Evolutionary conservation across 2,888 invertebrate species (phyloP).

Genomic region (Hydrotaea cyrtoneurina): DNA sequence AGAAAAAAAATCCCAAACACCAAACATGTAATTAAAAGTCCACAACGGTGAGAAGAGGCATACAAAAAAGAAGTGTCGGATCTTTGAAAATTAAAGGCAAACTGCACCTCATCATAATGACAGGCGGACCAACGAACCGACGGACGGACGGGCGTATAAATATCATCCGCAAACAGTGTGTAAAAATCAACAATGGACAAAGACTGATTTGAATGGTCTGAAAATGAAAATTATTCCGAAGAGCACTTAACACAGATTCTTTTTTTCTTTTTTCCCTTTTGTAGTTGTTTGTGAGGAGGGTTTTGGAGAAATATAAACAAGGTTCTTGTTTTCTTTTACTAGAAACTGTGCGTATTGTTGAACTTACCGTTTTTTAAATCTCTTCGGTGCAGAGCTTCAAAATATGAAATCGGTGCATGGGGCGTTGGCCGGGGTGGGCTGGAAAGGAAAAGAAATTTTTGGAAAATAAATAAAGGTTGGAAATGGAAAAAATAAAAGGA

Average conservation of each 20-base stretch:
- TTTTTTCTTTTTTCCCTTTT: too few relatives aligned
- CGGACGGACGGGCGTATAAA: background rate
- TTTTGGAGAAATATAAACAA: background rate
- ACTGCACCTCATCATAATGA: conserved; percentile 7
- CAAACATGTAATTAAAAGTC: conserved; percentile 59
- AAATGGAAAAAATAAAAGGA: background rate
- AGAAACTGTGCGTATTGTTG: background rate
- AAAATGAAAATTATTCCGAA: background rate
- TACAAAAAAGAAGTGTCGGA: conserved; percentile 14
- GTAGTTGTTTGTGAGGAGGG: background rate
- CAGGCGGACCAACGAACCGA: background rate
- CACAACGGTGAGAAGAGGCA: conserved; percentile 11
- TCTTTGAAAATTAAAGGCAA: conserved; percentile 25
- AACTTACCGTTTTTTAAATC: conserved; percentile 9
- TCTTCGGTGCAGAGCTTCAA: background rate
- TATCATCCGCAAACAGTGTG: conserved; percentile 11
- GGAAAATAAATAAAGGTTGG: too few relatives aligned
- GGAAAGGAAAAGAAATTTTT: too few relatives aligned
- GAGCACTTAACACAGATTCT: background rate
- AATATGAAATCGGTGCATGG: background rate
- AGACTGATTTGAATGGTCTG: background rate
- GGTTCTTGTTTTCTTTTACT: background rate
- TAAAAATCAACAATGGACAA: conserved; percentile 7
- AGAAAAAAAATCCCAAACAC: conserved; percentile 12
- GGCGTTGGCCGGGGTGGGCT: background rate